A percentile compares a stretch with the other conserved stretches of the same genome.
Evolutionary conservation across 2,888 invertebrate species (phyloP).

Genomic region (Zootermopsis nevadensis): DNA sequence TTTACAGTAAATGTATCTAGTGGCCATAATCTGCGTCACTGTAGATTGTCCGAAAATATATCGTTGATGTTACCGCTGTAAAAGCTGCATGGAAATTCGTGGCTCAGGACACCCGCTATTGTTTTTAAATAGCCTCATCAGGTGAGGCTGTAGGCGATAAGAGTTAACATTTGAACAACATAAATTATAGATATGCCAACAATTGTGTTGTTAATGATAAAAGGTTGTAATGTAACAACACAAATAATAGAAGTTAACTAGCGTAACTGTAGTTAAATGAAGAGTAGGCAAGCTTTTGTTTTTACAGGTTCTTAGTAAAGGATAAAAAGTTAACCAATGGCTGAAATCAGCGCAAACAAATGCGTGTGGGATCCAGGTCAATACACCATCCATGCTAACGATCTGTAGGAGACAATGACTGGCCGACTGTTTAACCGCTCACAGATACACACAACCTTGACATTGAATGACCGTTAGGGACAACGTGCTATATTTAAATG

Average conservation of each 20-base stretch:
- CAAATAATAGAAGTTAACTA: background rate
- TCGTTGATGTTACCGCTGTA: too few species aligned
- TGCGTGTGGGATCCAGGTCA: background rate
- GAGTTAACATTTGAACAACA: too few species aligned
- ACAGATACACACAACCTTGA: background rate
- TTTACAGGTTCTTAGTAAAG: background rate
- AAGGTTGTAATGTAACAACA: background rate
- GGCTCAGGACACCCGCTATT: too few species aligned
- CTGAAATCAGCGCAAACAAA: background rate
- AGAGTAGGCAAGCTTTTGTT: background rate
- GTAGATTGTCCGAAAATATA: too few species aligned
- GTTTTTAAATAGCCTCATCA: too few species aligned
- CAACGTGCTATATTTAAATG: too few species aligned
- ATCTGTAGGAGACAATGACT: background rate
- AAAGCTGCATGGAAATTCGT: too few species aligned
- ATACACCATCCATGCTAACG: background rate
- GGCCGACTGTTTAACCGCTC: background rate
- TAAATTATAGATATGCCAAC: too few species aligned
- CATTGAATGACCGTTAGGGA: background rate
- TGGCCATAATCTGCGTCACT: too few species aligned
- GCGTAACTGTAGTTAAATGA: background rate
- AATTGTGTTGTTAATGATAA: background rate
- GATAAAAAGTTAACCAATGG: background rate
- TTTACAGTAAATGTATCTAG: too few species aligned
- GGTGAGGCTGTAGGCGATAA: too few species aligned